phyloP scores from a whole-genome alignment of 1,140 invertebrate species.

The Cydia splendana region DNA sequence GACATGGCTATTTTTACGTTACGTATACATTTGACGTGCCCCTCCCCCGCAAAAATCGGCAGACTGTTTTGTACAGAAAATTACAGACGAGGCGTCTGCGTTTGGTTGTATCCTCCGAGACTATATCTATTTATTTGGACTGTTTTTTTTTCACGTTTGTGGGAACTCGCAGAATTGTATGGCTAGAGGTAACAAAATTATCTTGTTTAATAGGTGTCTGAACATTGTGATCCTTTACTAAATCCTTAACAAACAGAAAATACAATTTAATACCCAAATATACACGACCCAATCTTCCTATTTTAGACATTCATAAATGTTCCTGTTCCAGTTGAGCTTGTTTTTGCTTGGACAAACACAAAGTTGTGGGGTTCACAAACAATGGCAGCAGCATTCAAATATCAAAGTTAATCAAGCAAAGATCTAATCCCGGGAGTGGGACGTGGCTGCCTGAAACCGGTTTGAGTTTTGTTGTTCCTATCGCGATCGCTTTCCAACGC shows the following conservation, averaged over 20 bases:
- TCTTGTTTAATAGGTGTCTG: no score
- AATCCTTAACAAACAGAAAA: not conserved
- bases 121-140: no score
- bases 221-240: no score
- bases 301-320: not conserved
- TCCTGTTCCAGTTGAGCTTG: not conserved
- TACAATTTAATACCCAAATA: not conserved
- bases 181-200: no score
- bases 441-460: not conserved
- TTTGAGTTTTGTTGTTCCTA: not conserved
- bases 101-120: no score
- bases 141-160: no score
- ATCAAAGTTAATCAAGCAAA: constrained; percentile 24
- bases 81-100: no score
- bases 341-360: not conserved
- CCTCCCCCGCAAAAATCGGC: no score
- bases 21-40: no score
- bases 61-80: no score
- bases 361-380: not conserved
- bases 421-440: constrained; percentile 21
- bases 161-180: no score
- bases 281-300: not conserved
- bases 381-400: constrained; percentile 26
- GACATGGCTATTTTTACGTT: no score
- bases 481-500: not conserved